Percentiles rank a stretch among this genome's conserved stretches.
phyloP scores from a whole-genome alignment of 2,888 invertebrate species.

The Galeruca laticollis region DNA sequence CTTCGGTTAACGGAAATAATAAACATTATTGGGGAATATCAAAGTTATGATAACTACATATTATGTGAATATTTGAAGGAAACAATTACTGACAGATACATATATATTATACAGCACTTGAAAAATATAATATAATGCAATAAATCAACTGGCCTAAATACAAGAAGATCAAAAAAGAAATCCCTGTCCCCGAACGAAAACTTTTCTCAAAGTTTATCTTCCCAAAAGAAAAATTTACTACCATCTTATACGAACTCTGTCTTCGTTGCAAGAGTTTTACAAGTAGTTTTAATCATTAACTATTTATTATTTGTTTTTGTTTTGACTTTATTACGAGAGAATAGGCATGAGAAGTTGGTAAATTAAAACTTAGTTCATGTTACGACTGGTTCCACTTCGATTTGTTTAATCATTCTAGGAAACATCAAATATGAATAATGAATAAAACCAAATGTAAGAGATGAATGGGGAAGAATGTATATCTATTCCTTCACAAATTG shows the following conservation, averaged over 20 bases:
- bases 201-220: conserved; percentile 31
- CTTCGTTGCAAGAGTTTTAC: conserved; percentile 31
- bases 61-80: too few relatives aligned
- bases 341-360: conserved; percentile 5
- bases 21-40: too few relatives aligned
- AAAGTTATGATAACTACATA: too few relatives aligned
- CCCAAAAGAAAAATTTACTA: conserved; percentile 30
- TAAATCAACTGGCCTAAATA: background rate
- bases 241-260: conserved; percentile 22
- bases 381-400: background rate
- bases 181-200: background rate
- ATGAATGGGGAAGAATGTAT: too few relatives aligned
- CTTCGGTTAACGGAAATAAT: too few relatives aligned
- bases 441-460: too few relatives aligned
- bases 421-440: background rate
- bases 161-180: background rate
- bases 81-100: too few relatives aligned
- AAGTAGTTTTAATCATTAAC: conserved; percentile 28
- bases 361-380: background rate
- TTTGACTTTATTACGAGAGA: conserved; percentile 1
- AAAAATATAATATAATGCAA: background rate
- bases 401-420: background rate
- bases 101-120: too few relatives aligned
- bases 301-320: conserved; percentile 30
- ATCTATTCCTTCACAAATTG: too few relatives aligned